Evolutionary conservation across 2,797 vertebrate genomes (phyloP).

Genomic region (Brotula barbata): DNA sequence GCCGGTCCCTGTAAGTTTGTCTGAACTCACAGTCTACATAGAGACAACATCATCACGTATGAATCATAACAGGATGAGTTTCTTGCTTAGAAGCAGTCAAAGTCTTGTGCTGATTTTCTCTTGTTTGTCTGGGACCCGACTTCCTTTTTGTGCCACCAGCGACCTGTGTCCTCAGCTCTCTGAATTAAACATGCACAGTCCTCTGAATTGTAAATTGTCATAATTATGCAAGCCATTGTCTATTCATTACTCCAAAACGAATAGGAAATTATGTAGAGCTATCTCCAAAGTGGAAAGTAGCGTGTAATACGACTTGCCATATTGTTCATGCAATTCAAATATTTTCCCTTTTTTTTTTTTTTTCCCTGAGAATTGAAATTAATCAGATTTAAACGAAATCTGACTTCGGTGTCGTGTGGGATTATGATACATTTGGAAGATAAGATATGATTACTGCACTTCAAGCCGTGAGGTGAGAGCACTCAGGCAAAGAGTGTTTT

Average conservation of each 20-base stretch:
- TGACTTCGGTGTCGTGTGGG: constrained; percentile 71
- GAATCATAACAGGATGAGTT: too few relatives aligned
- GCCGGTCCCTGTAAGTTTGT: constrained; percentile 28
- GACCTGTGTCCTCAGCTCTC: constrained; percentile 64
- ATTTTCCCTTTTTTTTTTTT: too few relatives aligned
- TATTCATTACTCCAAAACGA: constrained; percentile 85
- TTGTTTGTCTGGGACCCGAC: constrained; percentile 61
- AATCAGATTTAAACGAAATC: constrained; percentile 79
- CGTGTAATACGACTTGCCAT: constrained; percentile 83
- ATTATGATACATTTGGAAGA: constrained; percentile 75
- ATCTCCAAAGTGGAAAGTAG: constrained; percentile 81
- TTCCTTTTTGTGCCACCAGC: constrained; percentile 65
- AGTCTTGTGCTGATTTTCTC: constrained; percentile 43
- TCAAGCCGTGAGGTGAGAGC: constrained; percentile 62
- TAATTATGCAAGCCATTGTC: constrained; percentile 84
- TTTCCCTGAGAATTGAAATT: constrained; percentile 74
- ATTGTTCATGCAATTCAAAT: constrained; percentile 86
- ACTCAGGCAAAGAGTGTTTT: constrained; percentile 71
- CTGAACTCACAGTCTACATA: constrained; percentile 21
- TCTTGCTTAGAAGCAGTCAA: neutral
- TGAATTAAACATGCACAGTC: constrained; percentile 73
- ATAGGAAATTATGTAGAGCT: constrained; percentile 84
- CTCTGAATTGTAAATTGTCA: constrained; percentile 83
- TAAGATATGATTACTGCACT: constrained; percentile 70
- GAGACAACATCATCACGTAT: too few relatives aligned